phyloP scores from a whole-genome alignment of 2,888 invertebrate genomes.

The Lithophane leautieri region DNA sequence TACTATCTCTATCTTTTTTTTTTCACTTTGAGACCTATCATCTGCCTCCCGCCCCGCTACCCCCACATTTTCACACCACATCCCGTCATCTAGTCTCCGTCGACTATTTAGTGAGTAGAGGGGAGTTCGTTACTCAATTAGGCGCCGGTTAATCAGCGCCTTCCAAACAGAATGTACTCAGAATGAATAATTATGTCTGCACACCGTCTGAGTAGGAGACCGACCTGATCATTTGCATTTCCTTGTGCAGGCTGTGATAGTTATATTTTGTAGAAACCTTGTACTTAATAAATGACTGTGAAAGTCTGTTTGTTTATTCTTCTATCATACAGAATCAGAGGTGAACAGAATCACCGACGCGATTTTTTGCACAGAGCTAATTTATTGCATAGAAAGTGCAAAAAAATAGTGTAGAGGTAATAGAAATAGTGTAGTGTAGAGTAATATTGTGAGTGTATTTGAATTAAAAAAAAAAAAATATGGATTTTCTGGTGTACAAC shows the following conservation, averaged over 20 bases:
- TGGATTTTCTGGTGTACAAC: too few relatives aligned
- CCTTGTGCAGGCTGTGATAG: slow-evolving; percentile 40
- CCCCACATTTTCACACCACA: slow-evolving; percentile 40
- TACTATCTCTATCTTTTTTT: too few relatives aligned
- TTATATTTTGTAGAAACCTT: background rate
- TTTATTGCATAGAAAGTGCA: background rate
- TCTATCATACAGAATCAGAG: background rate
- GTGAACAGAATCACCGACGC: background rate
- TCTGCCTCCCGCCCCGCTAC: slow-evolving; percentile 48
- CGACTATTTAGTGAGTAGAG: slow-evolving; percentile 85
- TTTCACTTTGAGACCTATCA: background rate
- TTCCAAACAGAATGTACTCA: slow-evolving; percentile 83
- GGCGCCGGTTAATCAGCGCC: slow-evolving; percentile 86
- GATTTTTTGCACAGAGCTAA: background rate
- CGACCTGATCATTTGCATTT: slow-evolving; percentile 67
- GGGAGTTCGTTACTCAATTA: slow-evolving; percentile 89
- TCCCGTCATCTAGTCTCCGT: slow-evolving; percentile 69
- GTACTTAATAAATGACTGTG: background rate
- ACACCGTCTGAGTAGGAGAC: slow-evolving; percentile 58
- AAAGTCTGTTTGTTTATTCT: background rate
- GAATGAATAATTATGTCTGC: slow-evolving; percentile 80
- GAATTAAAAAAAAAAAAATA: too few relatives aligned
- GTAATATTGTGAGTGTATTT: too few relatives aligned
- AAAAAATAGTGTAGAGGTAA: too few relatives aligned
- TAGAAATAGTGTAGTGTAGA: too few relatives aligned